phyloP scores from a whole-genome alignment of 2,113 vertebrate genomes.

The Hippocampus mohnikei region DNA sequence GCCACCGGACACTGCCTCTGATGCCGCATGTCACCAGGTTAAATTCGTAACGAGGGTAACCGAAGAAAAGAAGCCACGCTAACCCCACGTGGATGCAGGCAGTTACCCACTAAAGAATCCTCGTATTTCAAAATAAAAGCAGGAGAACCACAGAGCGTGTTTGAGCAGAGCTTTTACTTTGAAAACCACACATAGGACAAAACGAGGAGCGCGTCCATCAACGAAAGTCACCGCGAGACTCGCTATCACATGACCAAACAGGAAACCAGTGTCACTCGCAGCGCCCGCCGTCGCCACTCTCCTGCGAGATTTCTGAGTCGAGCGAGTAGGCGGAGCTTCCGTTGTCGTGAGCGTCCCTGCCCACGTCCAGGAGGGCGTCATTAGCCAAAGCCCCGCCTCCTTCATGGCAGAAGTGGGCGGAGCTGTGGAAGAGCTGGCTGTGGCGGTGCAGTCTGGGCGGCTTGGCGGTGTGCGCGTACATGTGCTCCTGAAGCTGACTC shows the following conservation, averaged over 20 bases:
- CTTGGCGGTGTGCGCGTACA: conserved; percentile 87
- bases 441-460: conserved; percentile 79
- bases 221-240: background rate
- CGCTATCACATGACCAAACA: background rate
- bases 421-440: conserved; percentile 75
- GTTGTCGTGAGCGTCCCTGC: conserved; percentile 77
- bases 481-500: conserved; percentile 91
- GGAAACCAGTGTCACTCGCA: conserved; percentile 75
- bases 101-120: no score
- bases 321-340: conserved; percentile 83
- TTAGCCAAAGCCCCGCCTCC: conserved; percentile 25
- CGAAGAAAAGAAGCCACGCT: no score
- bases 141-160: background rate
- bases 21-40: background rate
- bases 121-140: background rate
- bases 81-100: no score
- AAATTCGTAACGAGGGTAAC: background rate
- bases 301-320: conserved; percentile 85
- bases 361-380: conserved; percentile 63
- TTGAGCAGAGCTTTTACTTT: conserved; percentile 8
- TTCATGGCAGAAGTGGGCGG: conserved; percentile 70
- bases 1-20: background rate
- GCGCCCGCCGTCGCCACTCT: conserved; percentile 79
- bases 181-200: conserved; percentile 8
- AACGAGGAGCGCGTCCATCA: background rate